These are phyloP conservation scores for Nanger granti DNA, from an alignment of 2,113 vertebrate species.

Conservation along the genomic window DNA sequence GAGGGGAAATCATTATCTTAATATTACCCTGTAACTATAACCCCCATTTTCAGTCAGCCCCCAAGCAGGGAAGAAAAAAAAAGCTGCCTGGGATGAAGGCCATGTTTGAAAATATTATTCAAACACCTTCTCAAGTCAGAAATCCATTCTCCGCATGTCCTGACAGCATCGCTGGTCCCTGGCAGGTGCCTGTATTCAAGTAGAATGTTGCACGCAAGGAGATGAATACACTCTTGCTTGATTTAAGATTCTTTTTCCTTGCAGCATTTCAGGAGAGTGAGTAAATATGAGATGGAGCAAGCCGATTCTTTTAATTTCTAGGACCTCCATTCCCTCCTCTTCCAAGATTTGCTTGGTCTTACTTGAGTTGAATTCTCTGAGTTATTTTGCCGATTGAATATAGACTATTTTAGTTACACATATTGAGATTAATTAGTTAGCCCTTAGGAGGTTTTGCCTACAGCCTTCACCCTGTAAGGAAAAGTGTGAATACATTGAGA, in stretches of 20 bases:
- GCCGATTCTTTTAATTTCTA: slow-evolving; percentile 78
- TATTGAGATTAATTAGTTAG: slow-evolving; percentile 87
- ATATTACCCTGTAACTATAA: background rate
- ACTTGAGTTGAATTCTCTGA: slow-evolving; percentile 64
- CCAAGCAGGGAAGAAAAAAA: background rate
- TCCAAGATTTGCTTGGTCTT: slow-evolving; percentile 70
- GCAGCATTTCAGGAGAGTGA: slow-evolving; percentile 76
- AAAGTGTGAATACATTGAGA: slow-evolving; percentile 78
- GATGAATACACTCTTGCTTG: slow-evolving; percentile 77
- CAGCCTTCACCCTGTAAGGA: slow-evolving; percentile 79
- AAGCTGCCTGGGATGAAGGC: background rate
- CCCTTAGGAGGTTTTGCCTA: slow-evolving; percentile 80
- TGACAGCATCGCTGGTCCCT: slow-evolving; percentile 68
- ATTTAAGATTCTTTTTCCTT: slow-evolving; percentile 70
- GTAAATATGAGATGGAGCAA: slow-evolving; percentile 72
- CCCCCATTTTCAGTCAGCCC: background rate
- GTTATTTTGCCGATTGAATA: slow-evolving; percentile 73
- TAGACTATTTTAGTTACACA: slow-evolving; percentile 77
- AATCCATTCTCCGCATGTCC: slow-evolving; percentile 58
- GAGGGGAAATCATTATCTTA: background rate
- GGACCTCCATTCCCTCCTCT: slow-evolving; percentile 57
- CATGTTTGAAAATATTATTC: background rate
- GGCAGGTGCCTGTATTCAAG: slow-evolving; percentile 66
- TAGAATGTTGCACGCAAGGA: slow-evolving; percentile 67
- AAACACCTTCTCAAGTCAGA: slow-evolving; percentile 46